These are phyloP conservation scores for Grapholita molesta DNA, from an alignment of 1,140 invertebrate genomes.

Conservation along the genomic window DNA sequence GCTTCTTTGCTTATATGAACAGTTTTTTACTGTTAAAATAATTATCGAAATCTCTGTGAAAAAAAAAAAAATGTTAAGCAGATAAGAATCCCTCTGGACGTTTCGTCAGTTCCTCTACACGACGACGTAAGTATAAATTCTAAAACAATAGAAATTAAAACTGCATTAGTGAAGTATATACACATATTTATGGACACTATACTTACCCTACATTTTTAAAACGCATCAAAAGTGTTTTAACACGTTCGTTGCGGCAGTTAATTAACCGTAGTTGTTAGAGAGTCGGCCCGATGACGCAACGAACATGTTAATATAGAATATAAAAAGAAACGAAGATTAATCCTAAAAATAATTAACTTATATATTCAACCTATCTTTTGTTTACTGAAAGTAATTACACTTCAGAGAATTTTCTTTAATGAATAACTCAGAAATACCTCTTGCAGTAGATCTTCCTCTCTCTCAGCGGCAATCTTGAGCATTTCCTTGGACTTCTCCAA, in stretches of 20 bases:
- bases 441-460: conserved; percentile 59
- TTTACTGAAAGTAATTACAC: no score
- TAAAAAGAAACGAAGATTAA: no score
- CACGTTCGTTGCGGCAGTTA: no score
- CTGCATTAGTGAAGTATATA: background rate
- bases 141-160: conserved; percentile 39
- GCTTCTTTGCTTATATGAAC: no score
- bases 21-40: no score
- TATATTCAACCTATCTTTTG: no score
- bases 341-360: no score
- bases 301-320: no score
- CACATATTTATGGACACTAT: background rate
- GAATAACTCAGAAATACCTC: conserved; percentile 40
- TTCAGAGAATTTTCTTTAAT: background rate
- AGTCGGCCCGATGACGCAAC: no score
- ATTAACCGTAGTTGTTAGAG: no score
- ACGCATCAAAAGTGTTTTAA: background rate
- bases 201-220: background rate
- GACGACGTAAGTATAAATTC: conserved; percentile 51
- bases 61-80: conserved; percentile 27
- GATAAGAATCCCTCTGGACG: conserved; percentile 45
- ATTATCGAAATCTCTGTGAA: no score
- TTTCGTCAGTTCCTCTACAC: conserved; percentile 42
- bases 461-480: conserved; percentile 66
- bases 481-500: conserved; percentile 67